Evolutionary conservation across 2,113 vertebrate genomes (phyloP).

Genomic region (Hippocampus zosterae): DNA sequence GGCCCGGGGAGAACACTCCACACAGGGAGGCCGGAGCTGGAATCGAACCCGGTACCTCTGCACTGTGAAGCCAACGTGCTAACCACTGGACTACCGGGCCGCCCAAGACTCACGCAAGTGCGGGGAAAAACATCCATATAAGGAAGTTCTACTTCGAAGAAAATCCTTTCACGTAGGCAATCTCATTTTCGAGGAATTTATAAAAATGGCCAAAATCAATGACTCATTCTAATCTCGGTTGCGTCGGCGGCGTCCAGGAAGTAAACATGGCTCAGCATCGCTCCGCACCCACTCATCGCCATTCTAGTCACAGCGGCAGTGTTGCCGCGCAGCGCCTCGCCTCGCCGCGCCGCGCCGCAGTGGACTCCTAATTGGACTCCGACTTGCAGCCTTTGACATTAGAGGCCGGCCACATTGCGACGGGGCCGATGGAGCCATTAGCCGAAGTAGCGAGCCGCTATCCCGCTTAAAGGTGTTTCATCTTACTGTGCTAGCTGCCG

Average conservation of each 20-base stretch:
- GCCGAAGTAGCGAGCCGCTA: neutral
- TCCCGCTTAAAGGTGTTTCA: neutral
- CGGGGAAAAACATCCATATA: too few species aligned
- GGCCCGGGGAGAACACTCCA: too few species aligned
- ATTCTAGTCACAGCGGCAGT: neutral
- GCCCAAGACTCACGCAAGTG: too few species aligned
- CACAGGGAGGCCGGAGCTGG: too few species aligned
- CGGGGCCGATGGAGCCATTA: neutral
- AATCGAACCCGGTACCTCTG: too few species aligned
- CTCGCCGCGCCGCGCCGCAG: neutral
- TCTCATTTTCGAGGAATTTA: neutral
- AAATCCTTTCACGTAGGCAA: too few species aligned
- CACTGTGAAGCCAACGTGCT: too few species aligned
- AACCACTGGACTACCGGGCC: too few species aligned
- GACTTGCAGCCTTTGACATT: neutral
- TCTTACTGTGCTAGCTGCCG: neutral
- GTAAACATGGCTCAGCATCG: neutral
- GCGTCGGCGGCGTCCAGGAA: neutral
- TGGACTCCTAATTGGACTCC: slow-evolving; percentile 2
- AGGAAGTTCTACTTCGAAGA: too few species aligned
- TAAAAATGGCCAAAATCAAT: neutral
- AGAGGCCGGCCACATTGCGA: neutral
- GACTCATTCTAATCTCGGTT: neutral
- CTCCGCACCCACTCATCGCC: neutral
- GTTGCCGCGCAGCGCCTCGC: neutral